Evolutionary conservation across 2,797 vertebrate species (phyloP).

Genomic region (Okamejei kenojei): DNA sequence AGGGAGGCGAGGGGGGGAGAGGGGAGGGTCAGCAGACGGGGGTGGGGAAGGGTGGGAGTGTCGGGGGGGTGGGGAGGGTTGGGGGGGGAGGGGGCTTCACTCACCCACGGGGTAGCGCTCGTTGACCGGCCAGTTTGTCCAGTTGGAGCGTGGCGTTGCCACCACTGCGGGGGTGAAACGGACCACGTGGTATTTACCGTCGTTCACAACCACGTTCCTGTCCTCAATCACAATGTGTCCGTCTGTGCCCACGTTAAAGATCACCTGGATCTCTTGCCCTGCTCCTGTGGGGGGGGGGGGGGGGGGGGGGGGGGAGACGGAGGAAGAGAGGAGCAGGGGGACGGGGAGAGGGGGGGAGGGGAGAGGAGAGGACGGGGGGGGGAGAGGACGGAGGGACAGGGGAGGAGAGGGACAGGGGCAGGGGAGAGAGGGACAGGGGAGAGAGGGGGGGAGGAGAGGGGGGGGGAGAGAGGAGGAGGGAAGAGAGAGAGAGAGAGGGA

Average conservation of each 20-base stretch:
- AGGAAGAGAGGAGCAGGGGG: too few species aligned
- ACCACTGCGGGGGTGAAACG: constrained; percentile 86
- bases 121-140: constrained; percentile 89
- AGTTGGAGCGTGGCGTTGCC: constrained; percentile 92
- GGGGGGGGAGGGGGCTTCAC: constrained; percentile 43
- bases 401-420: too few species aligned
- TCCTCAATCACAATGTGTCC: constrained; percentile 90
- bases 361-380: neutral
- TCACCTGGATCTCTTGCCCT: constrained; percentile 82
- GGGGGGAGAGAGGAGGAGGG: too few species aligned
- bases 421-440: neutral
- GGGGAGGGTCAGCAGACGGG: too few species aligned
- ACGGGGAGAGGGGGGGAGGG: too few species aligned
- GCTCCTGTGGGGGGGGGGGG: constrained; percentile 62
- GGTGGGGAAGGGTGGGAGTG: too few species aligned
- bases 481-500: too few species aligned
- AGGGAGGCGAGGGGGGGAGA: too few species aligned
- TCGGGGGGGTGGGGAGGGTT: too few species aligned
- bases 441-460: too few species aligned
- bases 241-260: constrained; percentile 90
- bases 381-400: neutral
- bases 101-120: constrained; percentile 91
- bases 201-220: constrained; percentile 77
- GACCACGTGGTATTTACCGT: constrained; percentile 91
- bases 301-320: too few species aligned